Conservation (phyloP, 2,888 invertebrate genomes). For the Chrysolina oricalcia region DNA sequence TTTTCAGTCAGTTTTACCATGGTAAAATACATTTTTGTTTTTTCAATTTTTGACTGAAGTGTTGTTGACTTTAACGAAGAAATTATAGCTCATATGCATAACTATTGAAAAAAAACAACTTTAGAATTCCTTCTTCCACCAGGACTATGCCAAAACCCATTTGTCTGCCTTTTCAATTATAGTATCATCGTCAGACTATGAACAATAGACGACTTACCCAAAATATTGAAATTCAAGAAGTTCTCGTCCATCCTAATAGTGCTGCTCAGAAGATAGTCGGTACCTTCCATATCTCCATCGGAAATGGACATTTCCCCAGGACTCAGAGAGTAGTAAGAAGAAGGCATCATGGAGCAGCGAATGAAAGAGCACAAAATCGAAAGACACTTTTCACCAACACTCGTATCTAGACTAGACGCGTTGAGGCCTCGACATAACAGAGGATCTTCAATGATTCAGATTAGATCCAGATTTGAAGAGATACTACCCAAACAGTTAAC, state of each 20-base stretch:
- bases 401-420: neutral
- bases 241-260: conserved; percentile 78
- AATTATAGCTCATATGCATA: too few species aligned
- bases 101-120: too few species aligned
- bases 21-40: too few species aligned
- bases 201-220: conserved; percentile 72
- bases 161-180: too few species aligned
- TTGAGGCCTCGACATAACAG: neutral
- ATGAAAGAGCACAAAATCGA: conserved; percentile 3
- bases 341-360: conserved; percentile 56
- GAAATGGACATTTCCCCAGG: conserved; percentile 66
- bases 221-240: conserved; percentile 77
- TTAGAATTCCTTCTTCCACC: too few species aligned
- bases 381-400: conserved; percentile 28
- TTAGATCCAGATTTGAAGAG: conserved; percentile 23
- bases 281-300: conserved; percentile 77
- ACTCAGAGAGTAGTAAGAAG: conserved; percentile 65
- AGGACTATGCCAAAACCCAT: too few species aligned
- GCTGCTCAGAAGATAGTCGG: conserved; percentile 78
- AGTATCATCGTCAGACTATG: too few species aligned
- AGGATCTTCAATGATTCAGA: conserved; percentile 7
- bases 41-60: too few species aligned
- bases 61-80: too few species aligned
- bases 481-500: conserved; percentile 7
- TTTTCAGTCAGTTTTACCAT: too few species aligned